These are phyloP conservation scores for Microcaecilia unicolor DNA, from an alignment of 2,797 vertebrate species.

Conservation along the genomic window DNA sequence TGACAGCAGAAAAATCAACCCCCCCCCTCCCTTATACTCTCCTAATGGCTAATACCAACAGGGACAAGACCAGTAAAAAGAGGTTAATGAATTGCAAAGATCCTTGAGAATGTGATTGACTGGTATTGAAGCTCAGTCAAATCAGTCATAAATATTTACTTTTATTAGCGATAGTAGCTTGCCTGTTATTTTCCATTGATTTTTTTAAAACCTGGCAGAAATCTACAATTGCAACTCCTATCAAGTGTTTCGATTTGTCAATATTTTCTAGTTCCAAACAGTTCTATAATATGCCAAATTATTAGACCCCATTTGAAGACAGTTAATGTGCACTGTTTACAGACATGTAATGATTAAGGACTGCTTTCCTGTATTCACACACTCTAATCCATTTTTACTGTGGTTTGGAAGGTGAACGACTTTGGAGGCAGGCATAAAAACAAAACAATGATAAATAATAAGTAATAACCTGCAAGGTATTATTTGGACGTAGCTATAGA, in stretches of 20 bases:
- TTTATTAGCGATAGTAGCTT: conserved; percentile 80
- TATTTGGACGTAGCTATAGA: no score
- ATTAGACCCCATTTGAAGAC: conserved; percentile 1
- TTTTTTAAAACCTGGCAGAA: conserved; percentile 68
- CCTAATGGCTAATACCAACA: conserved; percentile 91
- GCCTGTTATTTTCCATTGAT: conserved; percentile 88
- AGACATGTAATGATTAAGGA: neutral
- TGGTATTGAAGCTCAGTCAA: conserved; percentile 87
- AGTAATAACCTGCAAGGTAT: no score
- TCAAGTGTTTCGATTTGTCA: conserved; percentile 49
- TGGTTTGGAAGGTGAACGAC: no score
- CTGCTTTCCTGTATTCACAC: conserved; percentile 1
- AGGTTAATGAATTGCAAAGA: conserved; percentile 97
- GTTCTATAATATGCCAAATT: conserved; percentile 9
- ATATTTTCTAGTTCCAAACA: conserved; percentile 40
- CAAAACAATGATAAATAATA: no score
- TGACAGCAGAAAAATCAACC: conserved; percentile 87
- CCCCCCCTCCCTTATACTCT: conserved; percentile 70
- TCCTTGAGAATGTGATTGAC: conserved; percentile 94
- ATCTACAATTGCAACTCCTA: conserved; percentile 57
- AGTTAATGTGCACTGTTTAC: neutral
- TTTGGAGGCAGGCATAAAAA: no score
- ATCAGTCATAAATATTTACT: conserved; percentile 99
- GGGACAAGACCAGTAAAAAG: conserved; percentile 87
- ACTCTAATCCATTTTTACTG: no score